phyloP scores from a whole-genome alignment of 1,140 invertebrate species.

The Heterodera carotae region DNA sequence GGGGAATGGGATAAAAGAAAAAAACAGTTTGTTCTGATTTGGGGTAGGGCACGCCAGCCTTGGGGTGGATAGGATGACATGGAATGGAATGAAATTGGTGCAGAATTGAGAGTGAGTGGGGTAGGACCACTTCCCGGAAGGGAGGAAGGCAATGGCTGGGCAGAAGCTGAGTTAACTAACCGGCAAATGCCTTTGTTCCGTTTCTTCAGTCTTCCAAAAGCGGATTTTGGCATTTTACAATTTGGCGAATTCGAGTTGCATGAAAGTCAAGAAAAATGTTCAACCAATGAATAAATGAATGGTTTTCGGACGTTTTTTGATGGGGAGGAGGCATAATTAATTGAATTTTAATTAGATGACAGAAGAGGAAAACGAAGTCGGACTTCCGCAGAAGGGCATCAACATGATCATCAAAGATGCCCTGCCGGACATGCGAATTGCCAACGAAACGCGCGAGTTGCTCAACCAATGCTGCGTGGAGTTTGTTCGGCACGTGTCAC shows the following conservation, averaged over 20 bases:
- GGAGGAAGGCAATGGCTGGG: background rate
- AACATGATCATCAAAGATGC: conserved; percentile 65
- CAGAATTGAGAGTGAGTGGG: too few species aligned
- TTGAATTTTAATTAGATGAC: conserved; percentile 50
- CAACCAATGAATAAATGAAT: too few species aligned
- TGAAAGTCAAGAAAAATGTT: background rate
- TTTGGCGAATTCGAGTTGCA: conserved; percentile 2
- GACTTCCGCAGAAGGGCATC: conserved; percentile 63
- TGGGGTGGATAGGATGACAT: background rate
- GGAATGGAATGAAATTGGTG: too few species aligned
- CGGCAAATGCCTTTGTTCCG: background rate
- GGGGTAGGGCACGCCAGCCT: background rate
- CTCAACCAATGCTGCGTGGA: conserved; percentile 63
- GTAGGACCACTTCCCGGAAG: background rate
- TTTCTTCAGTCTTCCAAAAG: background rate
- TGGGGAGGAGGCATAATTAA: background rate
- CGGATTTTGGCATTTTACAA: background rate
- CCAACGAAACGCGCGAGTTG: conserved; percentile 62
- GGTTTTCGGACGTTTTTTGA: background rate
- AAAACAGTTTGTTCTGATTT: background rate
- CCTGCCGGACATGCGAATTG: conserved; percentile 62
- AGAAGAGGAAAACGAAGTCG: conserved; percentile 64
- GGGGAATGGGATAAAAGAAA: conserved; percentile 9
- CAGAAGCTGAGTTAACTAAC: background rate
- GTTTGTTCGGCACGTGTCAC: conserved; percentile 59